These are phyloP conservation scores for Macrotrachela quadricornifera DNA, from an alignment of 1,140 invertebrate species.

Conservation along the genomic window DNA sequence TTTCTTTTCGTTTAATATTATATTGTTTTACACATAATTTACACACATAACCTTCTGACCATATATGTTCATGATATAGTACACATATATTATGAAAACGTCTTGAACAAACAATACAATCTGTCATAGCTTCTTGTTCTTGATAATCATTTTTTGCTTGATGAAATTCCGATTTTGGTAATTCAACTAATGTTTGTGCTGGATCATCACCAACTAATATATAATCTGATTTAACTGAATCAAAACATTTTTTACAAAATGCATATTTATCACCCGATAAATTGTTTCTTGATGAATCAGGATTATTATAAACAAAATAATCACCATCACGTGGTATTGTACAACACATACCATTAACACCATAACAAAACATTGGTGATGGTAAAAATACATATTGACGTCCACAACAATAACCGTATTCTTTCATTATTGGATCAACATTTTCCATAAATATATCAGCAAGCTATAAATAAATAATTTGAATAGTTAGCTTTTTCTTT, in stretches of 20 bases:
- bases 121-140: constrained; percentile 12
- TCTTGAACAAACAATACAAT: constrained; percentile 78
- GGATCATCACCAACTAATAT: constrained; percentile 70
- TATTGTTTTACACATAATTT: constrained; percentile 3
- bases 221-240: constrained; percentile 89
- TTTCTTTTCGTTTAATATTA: not conserved
- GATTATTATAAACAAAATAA: constrained; percentile 86
- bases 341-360: constrained; percentile 65
- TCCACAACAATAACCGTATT: constrained; percentile 95
- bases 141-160: not conserved
- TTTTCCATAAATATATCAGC: constrained; percentile 64
- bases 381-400: constrained; percentile 95
- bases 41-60: constrained; percentile 49
- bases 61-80: constrained; percentile 76
- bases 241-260: constrained; percentile 99
- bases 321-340: constrained; percentile 91
- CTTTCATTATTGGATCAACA: constrained; percentile 90
- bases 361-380: constrained; percentile 92
- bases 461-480: too few relatives aligned
- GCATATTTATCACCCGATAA: constrained; percentile 59
- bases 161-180: not conserved
- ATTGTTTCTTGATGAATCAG: not conserved
- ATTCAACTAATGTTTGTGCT: not conserved
- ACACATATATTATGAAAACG: constrained; percentile 95
- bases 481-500: too few relatives aligned